Evolutionary conservation across 2,113 vertebrate species (phyloP).

Genomic region (Brachyistius frenatus): DNA sequence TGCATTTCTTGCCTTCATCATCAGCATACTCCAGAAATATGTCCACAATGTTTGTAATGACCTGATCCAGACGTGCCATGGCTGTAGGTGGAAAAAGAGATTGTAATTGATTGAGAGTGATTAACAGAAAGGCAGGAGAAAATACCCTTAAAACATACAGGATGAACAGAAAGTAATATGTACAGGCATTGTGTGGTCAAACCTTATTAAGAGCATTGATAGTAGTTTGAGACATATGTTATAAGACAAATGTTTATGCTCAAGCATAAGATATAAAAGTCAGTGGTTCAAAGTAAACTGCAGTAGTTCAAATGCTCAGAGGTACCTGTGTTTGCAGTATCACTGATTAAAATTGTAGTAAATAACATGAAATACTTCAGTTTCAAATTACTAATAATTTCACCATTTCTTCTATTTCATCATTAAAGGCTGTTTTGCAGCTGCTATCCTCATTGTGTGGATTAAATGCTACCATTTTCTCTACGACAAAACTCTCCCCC

Average conservation of each 20-base stretch:
- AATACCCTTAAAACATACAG: too few species aligned
- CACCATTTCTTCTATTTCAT: background rate
- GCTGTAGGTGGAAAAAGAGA: constrained; percentile 40
- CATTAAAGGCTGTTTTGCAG: background rate
- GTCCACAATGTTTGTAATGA: constrained; percentile 75
- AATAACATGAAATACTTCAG: background rate
- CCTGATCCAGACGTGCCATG: constrained; percentile 79
- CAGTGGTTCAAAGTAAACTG: background rate
- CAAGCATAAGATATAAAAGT: background rate
- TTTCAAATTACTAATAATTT: background rate
- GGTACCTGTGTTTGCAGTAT: background rate
- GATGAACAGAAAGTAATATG: too few species aligned
- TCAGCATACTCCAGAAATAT: constrained; percentile 77
- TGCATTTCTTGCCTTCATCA: constrained; percentile 58
- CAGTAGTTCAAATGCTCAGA: background rate
- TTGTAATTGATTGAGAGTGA: background rate
- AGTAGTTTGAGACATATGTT: background rate
- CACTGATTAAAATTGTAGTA: background rate
- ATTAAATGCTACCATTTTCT: background rate
- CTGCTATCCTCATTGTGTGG: background rate
- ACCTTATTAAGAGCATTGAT: too few species aligned
- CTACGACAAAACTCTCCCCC: background rate
- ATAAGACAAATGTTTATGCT: background rate
- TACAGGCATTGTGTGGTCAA: background rate
- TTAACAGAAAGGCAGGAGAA: background rate